phyloP scores from a whole-genome alignment of 2,113 vertebrate species.

The Laticauda colubrina region DNA sequence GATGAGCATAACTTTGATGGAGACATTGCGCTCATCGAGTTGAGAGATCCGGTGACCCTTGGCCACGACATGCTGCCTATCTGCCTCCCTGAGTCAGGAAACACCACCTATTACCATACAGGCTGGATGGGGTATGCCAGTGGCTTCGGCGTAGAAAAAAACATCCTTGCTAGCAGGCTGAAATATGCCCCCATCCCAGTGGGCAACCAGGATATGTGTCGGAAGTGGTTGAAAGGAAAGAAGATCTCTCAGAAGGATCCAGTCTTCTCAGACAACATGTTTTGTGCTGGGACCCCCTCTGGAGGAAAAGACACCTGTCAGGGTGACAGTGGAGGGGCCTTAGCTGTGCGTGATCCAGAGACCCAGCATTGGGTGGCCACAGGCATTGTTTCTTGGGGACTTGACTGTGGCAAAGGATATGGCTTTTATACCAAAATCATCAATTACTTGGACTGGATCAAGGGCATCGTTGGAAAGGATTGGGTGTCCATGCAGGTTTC shows the following conservation, averaged over 20 bases:
- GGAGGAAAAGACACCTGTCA: slow-evolving; percentile 69
- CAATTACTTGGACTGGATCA: slow-evolving; percentile 77
- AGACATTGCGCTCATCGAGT: slow-evolving; percentile 87
- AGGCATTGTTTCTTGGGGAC: slow-evolving; percentile 78
- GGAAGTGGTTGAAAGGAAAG: slow-evolving; percentile 47
- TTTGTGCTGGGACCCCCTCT: slow-evolving; percentile 69
- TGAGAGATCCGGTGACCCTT: slow-evolving; percentile 73
- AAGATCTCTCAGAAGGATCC: not conserved
- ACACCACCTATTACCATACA: slow-evolving; percentile 25
- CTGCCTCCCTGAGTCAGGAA: slow-evolving; percentile 77
- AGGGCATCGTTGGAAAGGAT: slow-evolving; percentile 53
- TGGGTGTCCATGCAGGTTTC: slow-evolving; percentile 28
- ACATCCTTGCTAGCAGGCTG: slow-evolving; percentile 44
- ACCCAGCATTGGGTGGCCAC: slow-evolving; percentile 67
- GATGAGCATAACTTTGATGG: slow-evolving; percentile 67
- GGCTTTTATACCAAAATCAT: slow-evolving; percentile 78
- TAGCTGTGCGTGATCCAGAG: slow-evolving; percentile 40
- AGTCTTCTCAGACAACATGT: slow-evolving; percentile 76
- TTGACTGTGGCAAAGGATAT: slow-evolving; percentile 68
- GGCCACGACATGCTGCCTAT: slow-evolving; percentile 76
- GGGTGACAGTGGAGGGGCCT: slow-evolving; percentile 74
- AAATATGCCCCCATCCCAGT: slow-evolving; percentile 70
- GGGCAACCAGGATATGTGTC: slow-evolving; percentile 35
- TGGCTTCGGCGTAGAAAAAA: slow-evolving; percentile 78
- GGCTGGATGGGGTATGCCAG: slow-evolving; percentile 77